phyloP scores from a whole-genome alignment of 2,888 invertebrate genomes.

The Micropterix aruncella region DNA sequence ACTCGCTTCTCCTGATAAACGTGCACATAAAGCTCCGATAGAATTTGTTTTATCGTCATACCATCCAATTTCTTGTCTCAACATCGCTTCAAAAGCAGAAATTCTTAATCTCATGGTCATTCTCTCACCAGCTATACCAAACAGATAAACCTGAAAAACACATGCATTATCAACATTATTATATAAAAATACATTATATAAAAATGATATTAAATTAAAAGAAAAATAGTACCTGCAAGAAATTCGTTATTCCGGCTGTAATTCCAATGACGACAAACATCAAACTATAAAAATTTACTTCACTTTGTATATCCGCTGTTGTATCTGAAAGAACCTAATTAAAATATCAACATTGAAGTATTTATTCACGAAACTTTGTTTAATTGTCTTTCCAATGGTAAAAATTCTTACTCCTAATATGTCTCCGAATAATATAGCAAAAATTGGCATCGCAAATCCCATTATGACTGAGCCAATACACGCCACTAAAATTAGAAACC shows the following conservation, averaged over 20 bases:
- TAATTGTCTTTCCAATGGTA: too few relatives aligned
- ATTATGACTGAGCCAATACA: conserved; percentile 45
- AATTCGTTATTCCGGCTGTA: conserved; percentile 48
- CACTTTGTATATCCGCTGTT: too few relatives aligned
- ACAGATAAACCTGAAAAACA: conserved; percentile 41
- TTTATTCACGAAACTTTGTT: too few relatives aligned
- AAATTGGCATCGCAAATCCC: conserved; percentile 60
- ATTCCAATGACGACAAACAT: conserved; percentile 56
- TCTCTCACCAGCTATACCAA: conserved; percentile 65
- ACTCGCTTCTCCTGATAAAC: conserved; percentile 63
- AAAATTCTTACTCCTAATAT: conserved; percentile 52
- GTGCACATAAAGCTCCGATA: conserved; percentile 60
- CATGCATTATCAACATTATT: too few relatives aligned
- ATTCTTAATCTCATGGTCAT: conserved; percentile 61
- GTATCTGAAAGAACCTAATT: conserved; percentile 36
- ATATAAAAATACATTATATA: too few relatives aligned
- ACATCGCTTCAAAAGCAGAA: conserved; percentile 47
- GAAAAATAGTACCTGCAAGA: conserved; percentile 40
- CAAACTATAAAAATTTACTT: conserved; percentile 46
- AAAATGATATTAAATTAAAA: too few relatives aligned
- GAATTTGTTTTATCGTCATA: conserved; percentile 60
- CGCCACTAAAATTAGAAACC: conserved; percentile 47
- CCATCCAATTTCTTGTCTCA: conserved; percentile 62
- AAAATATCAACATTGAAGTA: too few relatives aligned
- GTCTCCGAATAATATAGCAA: conserved; percentile 59